Conservation (phyloP, 2,888 invertebrate species). For the Nephrotoma guestfalica region DNA sequence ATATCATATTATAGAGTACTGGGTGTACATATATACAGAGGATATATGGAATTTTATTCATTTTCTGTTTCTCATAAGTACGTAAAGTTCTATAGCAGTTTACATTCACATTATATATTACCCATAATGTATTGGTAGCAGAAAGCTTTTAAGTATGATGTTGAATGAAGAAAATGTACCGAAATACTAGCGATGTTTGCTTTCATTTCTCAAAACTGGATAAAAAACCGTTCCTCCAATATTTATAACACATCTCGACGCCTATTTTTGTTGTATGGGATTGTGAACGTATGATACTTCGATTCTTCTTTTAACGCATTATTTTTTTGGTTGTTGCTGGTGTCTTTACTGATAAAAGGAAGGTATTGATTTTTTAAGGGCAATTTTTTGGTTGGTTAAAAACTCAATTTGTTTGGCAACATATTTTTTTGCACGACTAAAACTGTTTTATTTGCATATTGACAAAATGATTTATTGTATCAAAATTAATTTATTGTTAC, state of each 20-base stretch:
- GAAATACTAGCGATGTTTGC: background rate
- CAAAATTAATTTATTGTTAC: background rate
- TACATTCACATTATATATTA: background rate
- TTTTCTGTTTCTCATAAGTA: background rate
- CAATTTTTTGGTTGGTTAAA: background rate
- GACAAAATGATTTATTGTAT: background rate
- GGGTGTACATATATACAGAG: background rate
- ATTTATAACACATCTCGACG: background rate
- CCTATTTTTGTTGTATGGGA: background rate
- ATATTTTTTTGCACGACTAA: background rate
- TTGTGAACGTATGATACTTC: background rate
- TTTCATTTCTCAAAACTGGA: background rate
- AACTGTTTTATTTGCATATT: background rate
- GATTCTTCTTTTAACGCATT: background rate
- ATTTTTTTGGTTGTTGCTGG: background rate
- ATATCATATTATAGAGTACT: background rate
- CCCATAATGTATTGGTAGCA: background rate
- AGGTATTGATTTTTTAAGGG: background rate
- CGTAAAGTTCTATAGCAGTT: background rate
- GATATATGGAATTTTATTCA: background rate
- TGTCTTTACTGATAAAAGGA: background rate
- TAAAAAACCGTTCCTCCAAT: background rate
- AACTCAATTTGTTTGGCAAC: background rate
- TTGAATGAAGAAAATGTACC: background rate
- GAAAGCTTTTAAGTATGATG: background rate